phyloP scores from a whole-genome alignment of 2,797 vertebrate species.

The Pampus argenteus region DNA sequence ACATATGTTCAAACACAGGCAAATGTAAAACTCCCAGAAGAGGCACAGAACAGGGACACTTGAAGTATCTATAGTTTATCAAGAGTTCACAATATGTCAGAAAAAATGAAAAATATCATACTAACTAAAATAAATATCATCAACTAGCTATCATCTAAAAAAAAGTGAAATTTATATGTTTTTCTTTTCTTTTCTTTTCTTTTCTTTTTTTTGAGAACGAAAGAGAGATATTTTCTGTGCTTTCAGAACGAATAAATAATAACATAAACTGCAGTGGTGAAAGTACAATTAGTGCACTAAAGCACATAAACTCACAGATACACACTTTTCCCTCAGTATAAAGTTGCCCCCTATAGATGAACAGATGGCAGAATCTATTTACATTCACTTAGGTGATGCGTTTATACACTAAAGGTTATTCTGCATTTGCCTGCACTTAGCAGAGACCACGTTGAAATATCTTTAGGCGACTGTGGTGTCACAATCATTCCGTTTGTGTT shows the following conservation, averaged over 20 bases:
- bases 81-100: not conserved
- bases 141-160: no score
- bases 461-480: slow-evolving; percentile 1
- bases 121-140: no score
- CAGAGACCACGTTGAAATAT: slow-evolving; percentile 25
- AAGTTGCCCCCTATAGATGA: slow-evolving; percentile 51
- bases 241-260: slow-evolving; percentile 15
- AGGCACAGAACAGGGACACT: not conserved
- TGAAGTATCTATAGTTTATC: not conserved
- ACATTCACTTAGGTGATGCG: slow-evolving; percentile 52
- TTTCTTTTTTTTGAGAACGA: not conserved
- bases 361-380: slow-evolving; percentile 68
- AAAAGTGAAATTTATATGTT: no score
- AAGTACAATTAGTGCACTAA: slow-evolving; percentile 1
- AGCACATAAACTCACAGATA: slow-evolving; percentile 15
- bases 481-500: slow-evolving; percentile 9
- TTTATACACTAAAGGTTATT: slow-evolving; percentile 52
- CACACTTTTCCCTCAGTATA: slow-evolving; percentile 15
- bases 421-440: slow-evolving; percentile 27
- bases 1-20: slow-evolving; percentile 27
- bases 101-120: not conserved
- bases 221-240: not conserved
- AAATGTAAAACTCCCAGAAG: slow-evolving; percentile 6
- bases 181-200: not conserved
- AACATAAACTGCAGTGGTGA: slow-evolving; percentile 13